Base-by-base conservation (phyloP, 2,888 invertebrate genomes). In the Hartigia nigra region DNA sequence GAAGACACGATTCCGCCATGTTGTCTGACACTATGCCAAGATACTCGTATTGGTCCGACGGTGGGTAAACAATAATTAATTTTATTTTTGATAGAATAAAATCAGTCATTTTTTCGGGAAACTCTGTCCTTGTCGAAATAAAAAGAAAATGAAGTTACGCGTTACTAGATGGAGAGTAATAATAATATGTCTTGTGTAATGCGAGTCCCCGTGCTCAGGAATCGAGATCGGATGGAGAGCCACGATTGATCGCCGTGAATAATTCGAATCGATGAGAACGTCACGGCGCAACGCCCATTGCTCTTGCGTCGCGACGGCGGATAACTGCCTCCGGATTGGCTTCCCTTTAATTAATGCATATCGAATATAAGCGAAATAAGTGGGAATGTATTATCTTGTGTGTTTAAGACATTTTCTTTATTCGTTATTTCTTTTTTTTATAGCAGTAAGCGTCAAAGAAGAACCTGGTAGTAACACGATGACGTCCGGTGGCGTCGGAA, bases 381-480 rank as follows among this genome's bases (percentile, higher is more conserved):
- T 55, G 5, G 5, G 5, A 39, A 55, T 23, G 9, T 23, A 55
- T 55, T 23, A 0, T 9, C 4, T 55, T 23, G 2, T 9, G 5
- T 55, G 23, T 23, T 55, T 23, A 23, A 23, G 14, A 5, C 23
- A 3, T 23, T 55, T 55, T 55, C 0, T 55, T 55, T 5, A 37
- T 35, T 31, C 70, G 1, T 36, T 34, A 3, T 34, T 1, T 69
- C 34, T 74, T 69, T 74, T 80, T 78, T 75, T 81, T 78, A 1
- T 81, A 91, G 90, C 89, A 84, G 86, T 91, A 37, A 89, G 87
- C 83, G 88, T 90, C 31, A 91, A 91, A 81, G 91, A 91, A 55
- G 91, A 91, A 39, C 91, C 91, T 5, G 88, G 90, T 12, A 88
- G 84, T 76, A 87, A 88, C 11, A 83, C 87, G 14, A 87, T 88